Conservation (phyloP, 2,797 vertebrate genomes). For the Melanitta fusca region DNA sequence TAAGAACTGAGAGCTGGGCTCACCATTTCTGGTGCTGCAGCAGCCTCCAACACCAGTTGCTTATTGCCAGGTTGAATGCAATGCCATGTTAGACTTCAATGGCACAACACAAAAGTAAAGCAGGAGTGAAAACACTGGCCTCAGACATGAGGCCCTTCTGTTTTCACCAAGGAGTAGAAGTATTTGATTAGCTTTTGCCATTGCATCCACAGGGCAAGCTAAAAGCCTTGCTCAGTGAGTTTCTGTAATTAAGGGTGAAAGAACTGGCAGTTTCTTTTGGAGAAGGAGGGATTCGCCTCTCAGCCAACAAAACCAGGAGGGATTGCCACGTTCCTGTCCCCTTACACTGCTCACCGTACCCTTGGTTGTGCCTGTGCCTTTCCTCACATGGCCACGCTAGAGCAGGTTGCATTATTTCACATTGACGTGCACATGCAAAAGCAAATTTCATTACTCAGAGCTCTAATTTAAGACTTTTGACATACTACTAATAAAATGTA, state of each 20-base stretch:
- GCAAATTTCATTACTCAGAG: not conserved
- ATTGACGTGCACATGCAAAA: not conserved
- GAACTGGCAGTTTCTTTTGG: not conserved
- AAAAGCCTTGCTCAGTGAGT: rapidly evolving
- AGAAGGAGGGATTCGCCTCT: not conserved
- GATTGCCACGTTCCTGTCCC: not conserved
- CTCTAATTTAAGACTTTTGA: not conserved
- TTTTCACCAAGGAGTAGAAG: not conserved
- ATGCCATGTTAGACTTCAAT: not conserved
- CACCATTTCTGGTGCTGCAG: rapidly evolving
- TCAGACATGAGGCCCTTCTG: not conserved
- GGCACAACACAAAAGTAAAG: not conserved
- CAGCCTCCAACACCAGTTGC: rapidly evolving
- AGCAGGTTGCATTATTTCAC: not conserved
- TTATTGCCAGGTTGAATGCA: not conserved
- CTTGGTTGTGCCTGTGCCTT: not conserved
- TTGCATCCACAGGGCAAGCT: rapidly evolving
- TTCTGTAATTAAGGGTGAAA: not conserved
- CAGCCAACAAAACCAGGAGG: not conserved
- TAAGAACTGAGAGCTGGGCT: not conserved
- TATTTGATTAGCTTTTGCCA: not conserved
- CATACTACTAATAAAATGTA: not conserved
- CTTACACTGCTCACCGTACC: rapidly evolving
- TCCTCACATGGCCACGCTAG: not conserved
- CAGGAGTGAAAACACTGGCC: not conserved